Evolutionary conservation across 2,797 vertebrate species (phyloP).

Genomic region (Lagodon rhomboides): DNA sequence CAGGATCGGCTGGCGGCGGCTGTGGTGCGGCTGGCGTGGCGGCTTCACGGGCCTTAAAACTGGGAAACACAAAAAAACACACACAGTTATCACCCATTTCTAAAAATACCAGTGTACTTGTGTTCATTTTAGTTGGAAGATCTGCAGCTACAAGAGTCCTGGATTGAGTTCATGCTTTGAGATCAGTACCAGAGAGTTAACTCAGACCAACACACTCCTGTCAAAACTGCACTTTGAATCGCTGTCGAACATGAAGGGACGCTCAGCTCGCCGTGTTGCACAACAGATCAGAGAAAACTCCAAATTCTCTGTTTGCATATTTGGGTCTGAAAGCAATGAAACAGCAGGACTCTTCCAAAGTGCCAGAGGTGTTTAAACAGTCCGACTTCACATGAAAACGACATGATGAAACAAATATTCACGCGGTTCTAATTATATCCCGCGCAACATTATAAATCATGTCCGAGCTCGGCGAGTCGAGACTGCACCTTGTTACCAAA

Average conservation of each 20-base stretch:
- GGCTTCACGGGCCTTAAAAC: constrained; percentile 67
- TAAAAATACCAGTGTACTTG: no score
- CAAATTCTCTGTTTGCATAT: not conserved
- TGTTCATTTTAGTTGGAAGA: constrained; percentile 1
- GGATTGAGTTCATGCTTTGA: not conserved
- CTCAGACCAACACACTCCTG: not conserved
- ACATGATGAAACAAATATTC: not conserved
- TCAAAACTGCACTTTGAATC: not conserved
- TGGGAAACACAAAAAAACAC: constrained; percentile 40
- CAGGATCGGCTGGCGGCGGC: constrained; percentile 69
- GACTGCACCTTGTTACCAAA: constrained; percentile 3
- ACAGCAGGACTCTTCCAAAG: not conserved
- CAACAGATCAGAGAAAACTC: not conserved
- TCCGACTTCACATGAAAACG: not conserved
- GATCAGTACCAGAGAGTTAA: not conserved
- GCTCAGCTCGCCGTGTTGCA: not conserved
- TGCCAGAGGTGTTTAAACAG: not conserved
- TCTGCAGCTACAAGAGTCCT: not conserved
- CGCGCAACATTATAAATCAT: not conserved
- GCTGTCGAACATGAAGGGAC: not conserved
- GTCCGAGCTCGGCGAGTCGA: not conserved
- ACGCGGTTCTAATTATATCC: not conserved
- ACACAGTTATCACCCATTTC: not conserved
- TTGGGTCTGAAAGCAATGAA: constrained; percentile 11
- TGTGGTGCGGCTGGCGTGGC: constrained; percentile 35